Conservation (phyloP, 2,113 vertebrate species). For the Phylloscopus trochilus region DNA sequence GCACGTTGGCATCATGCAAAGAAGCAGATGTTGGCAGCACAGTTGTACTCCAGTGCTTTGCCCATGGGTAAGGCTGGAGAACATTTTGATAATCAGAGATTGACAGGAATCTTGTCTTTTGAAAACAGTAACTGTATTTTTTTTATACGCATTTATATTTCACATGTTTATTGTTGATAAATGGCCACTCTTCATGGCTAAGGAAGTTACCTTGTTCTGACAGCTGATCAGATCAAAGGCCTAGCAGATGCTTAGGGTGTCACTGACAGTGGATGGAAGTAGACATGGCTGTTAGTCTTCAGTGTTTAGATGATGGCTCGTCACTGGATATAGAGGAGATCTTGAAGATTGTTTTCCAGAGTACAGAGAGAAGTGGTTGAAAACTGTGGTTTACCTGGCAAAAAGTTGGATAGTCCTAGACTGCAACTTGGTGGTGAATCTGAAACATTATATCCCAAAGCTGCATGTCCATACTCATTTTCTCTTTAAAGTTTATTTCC, state of each 20-base stretch:
- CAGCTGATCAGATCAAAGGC: background rate
- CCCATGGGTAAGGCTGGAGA: background rate
- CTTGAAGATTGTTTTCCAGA: background rate
- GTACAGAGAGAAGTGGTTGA: background rate
- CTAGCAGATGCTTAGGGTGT: background rate
- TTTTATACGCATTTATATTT: background rate
- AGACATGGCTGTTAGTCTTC: background rate
- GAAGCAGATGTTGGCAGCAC: background rate
- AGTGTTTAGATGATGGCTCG: background rate
- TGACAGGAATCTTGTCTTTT: background rate
- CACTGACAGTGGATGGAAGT: background rate
- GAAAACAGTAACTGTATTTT: background rate
- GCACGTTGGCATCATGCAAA: background rate
- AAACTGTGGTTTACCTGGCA: background rate
- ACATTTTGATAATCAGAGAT: background rate
- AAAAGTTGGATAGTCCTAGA: background rate
- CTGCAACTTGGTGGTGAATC: background rate
- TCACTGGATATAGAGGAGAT: background rate
- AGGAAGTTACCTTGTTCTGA: background rate
- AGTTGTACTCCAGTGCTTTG: background rate
- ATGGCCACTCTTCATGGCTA: background rate
- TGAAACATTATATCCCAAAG: background rate
- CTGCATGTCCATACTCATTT: background rate
- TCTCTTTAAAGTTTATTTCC: background rate
- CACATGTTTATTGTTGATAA: background rate